phyloP scores from a whole-genome alignment of 2,113 vertebrate genomes.

The Forbesichthys papilliferus region DNA sequence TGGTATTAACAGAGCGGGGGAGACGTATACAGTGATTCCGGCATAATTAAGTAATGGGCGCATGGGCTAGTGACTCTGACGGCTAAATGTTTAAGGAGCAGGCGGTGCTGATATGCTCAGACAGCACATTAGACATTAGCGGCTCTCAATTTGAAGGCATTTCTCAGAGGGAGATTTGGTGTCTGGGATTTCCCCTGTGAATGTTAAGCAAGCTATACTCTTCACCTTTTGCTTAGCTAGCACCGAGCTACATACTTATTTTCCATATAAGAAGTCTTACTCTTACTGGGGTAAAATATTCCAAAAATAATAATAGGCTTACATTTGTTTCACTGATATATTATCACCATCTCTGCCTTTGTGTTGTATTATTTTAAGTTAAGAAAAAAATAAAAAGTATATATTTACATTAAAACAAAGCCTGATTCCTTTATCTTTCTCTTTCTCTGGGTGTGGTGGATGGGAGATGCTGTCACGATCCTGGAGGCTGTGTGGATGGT shows the following conservation, averaged over 20 bases:
- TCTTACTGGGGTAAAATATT: no score
- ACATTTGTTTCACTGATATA: no score
- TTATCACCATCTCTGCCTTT: background rate
- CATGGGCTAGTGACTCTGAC: conserved; percentile 22
- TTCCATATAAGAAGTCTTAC: background rate
- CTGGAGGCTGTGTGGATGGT: no score
- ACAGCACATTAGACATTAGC: background rate
- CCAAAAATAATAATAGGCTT: no score
- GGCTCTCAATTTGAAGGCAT: conserved; percentile 16
- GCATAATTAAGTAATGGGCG: conserved; percentile 36
- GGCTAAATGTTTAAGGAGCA: conserved; percentile 15
- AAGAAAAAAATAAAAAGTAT: no score
- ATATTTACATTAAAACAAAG: background rate
- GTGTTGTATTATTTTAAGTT: background rate
- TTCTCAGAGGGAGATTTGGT: background rate
- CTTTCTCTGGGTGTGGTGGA: no score
- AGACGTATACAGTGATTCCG: conserved; percentile 32
- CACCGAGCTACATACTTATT: background rate
- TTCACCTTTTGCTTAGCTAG: background rate
- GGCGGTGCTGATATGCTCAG: background rate
- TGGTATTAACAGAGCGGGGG: background rate
- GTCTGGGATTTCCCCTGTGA: background rate
- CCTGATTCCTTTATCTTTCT: background rate
- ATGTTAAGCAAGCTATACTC: background rate
- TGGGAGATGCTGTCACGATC: no score